phyloP scores from a whole-genome alignment of 2,113 vertebrate species.

The Tragelaphus strepsiceros region DNA sequence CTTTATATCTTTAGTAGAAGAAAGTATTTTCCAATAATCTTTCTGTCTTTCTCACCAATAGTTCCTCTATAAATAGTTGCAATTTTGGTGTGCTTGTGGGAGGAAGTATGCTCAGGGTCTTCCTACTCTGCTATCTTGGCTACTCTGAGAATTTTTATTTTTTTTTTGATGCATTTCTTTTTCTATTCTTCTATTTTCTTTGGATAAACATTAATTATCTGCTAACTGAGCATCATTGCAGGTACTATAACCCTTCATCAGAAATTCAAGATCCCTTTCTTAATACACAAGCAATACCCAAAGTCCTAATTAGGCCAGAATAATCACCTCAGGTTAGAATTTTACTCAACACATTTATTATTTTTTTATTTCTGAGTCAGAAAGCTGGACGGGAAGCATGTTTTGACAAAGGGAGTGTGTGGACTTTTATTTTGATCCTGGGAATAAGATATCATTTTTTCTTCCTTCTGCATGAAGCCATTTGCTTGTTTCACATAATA shows the following conservation, averaged over 20 bases:
- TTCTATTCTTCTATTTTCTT: neutral
- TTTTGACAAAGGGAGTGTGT: too few species aligned
- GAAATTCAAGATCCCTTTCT: neutral
- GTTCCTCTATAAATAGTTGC: neutral
- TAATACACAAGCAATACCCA: neutral
- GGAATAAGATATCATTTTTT: neutral
- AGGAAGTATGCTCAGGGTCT: neutral
- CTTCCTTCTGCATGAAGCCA: neutral
- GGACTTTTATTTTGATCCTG: neutral
- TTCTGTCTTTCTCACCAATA: neutral
- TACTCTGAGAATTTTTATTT: neutral
- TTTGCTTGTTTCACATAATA: neutral
- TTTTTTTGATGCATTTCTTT: neutral
- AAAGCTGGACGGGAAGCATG: neutral
- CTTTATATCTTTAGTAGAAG: neutral
- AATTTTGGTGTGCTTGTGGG: neutral
- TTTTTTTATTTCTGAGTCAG: neutral
- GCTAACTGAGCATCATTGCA: neutral
- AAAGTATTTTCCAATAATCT: neutral
- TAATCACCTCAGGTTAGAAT: neutral
- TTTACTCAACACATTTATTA: neutral
- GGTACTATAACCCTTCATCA: neutral
- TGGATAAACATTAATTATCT: neutral
- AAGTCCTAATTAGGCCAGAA: neutral
- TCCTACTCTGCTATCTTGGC: neutral